Evolutionary conservation across 92 coral and sea anemone genomes (phyloP).

Genomic region (Epizoanthus illoricatus): DNA sequence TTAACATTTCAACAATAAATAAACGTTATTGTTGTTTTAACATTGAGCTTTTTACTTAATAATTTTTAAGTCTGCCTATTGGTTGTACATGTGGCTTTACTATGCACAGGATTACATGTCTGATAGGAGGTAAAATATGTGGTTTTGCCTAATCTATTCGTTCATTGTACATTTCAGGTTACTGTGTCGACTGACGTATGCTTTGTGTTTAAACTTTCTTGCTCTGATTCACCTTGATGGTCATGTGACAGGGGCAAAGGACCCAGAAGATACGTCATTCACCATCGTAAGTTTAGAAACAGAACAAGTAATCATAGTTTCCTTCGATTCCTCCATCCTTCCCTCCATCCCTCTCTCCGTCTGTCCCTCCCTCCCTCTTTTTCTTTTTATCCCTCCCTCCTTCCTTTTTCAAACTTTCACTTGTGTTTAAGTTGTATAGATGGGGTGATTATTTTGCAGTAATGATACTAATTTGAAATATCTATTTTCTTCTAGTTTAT

Average conservation of each 20-base stretch:
- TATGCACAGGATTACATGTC: no score
- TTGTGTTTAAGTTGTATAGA: no score
- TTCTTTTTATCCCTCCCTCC: background rate
- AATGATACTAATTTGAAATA: background rate
- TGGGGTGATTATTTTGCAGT: background rate
- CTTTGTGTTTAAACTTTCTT: constrained; percentile 92
- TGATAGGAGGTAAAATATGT: no score
- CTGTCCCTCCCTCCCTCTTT: background rate
- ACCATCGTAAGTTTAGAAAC: constrained; percentile 63
- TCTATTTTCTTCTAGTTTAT: constrained; percentile 65
- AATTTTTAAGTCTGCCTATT: no score
- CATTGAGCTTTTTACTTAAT: no score
- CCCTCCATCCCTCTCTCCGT: background rate
- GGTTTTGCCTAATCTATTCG: background rate
- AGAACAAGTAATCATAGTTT: no score
- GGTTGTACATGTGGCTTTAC: no score
- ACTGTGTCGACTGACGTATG: constrained; percentile 96
- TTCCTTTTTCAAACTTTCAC: background rate
- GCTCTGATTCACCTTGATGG: constrained; percentile 98
- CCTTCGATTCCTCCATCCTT: no score
- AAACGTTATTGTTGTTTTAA: no score
- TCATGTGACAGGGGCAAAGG: constrained; percentile 84
- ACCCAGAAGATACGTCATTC: constrained; percentile 87
- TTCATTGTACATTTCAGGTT: constrained; percentile 50
- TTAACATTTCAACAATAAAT: no score